Percentiles rank a stretch among this genome's conserved stretches.
Conservation (phyloP, 1,140 invertebrate species). For the Steinernema khuongi region DNA sequence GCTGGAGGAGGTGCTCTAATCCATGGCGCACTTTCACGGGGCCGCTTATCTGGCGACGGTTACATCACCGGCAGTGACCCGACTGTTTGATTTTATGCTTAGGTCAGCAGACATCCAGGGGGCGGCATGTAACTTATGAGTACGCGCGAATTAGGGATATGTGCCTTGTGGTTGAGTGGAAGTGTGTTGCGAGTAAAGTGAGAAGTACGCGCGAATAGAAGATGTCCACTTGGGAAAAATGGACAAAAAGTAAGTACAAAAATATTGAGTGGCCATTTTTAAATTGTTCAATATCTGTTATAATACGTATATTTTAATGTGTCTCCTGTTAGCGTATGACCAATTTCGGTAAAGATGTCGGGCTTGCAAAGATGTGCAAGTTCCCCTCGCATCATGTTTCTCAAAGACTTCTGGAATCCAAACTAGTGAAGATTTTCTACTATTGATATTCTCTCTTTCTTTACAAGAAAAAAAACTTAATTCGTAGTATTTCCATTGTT, state of each 20-base stretch:
- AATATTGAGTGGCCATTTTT: too few relatives aligned
- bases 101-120: constrained; percentile 1
- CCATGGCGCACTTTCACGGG: background rate
- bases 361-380: too few relatives aligned
- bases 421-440: too few relatives aligned
- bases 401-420: too few relatives aligned
- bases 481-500: background rate
- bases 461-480: background rate
- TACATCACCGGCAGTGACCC: background rate
- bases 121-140: background rate
- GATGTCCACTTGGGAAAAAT: background rate
- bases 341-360: too few relatives aligned
- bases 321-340: too few relatives aligned
- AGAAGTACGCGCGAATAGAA: background rate
- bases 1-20: background rate
- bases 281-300: too few relatives aligned
- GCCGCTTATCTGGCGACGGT: background rate
- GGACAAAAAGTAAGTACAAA: background rate
- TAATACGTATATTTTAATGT: too few relatives aligned
- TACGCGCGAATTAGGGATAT: too few relatives aligned
- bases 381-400: too few relatives aligned
- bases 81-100: constrained; percentile 5
- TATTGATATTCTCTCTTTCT: too few relatives aligned
- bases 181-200: background rate
- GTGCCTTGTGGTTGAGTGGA: too few relatives aligned